Base-by-base conservation (phyloP, 1,140 invertebrate species). In the Ladona fulva region DNA sequence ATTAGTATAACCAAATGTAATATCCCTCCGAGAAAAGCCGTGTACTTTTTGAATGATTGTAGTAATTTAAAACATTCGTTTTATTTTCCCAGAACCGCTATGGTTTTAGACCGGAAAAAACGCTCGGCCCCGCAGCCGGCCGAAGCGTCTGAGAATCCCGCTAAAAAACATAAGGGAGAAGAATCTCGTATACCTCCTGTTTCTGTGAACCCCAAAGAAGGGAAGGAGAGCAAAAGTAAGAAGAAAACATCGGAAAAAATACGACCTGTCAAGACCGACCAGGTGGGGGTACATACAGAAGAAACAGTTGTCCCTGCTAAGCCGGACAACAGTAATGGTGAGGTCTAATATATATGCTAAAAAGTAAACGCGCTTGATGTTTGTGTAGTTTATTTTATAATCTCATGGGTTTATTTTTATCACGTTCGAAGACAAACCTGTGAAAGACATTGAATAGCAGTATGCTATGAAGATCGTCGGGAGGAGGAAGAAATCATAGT, bases 81-180 rank as follows among this genome's bases (percentile, higher is more conserved):
- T 37, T 37, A 37, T 37, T 37, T 37, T 37, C 29, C 29, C 29
- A 37, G 29, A 37, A 37, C 29, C 29, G 29, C 29, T 37, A 66
- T 66, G 52, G 52, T 66, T 66, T 66, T 66, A 66, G 52, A 66
- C 52, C 52, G 52, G n/a, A 66, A 66, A 22, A 66, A 66, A 66
- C 52, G 52, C 1, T 66, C 52, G 52, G 52, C 52, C n/a, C 52
- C 52, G 14, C 52, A 66, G 52, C 52, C 52, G n/a, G 14, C 52
- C n/a, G 52, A 66, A 66, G 52, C 52, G n/a, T 66, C 52, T 16
- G 52, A 66, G 52, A 66, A 19, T 19, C 16, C n/a, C n/a, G n/a
- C 52, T 19, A 66, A 66, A 66, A 66, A 66, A 66, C 52, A 66
- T 22, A 66, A 66, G 14, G 52, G 16, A 66, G 52, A 66, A 19